Evolutionary conservation across 2,113 vertebrate species (phyloP).

Genomic region (Pseudorhombus dupliciocellatus): DNA sequence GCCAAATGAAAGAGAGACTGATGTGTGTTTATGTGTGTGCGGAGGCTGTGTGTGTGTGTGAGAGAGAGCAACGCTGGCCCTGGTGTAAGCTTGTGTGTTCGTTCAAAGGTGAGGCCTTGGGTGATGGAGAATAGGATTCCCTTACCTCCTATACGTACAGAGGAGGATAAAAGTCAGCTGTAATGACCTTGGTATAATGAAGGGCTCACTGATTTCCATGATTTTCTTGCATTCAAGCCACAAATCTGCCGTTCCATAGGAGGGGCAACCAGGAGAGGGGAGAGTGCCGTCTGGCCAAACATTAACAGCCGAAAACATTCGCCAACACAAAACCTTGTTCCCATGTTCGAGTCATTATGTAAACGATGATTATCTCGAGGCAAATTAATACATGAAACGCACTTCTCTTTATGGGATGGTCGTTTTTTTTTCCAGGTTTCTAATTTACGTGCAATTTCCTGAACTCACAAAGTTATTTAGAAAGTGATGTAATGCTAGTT

Average conservation of each 20-base stretch:
- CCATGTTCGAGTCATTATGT: conserved; percentile 74
- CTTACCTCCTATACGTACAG: conserved; percentile 76
- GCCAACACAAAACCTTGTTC: conserved; percentile 68
- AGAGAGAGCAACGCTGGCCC: conserved; percentile 25
- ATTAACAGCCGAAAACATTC: conserved; percentile 54
- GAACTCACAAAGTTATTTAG: conserved; percentile 77
- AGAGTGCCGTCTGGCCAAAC: conserved; percentile 66
- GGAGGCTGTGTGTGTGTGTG: conserved; percentile 43
- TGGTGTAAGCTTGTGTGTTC: conserved; percentile 27
- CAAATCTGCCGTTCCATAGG: conserved; percentile 53
- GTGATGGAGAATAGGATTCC: conserved; percentile 76
- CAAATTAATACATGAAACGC: conserved; percentile 80
- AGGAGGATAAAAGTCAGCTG: conserved; percentile 72
- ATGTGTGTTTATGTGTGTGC: conserved; percentile 45
- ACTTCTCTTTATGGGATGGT: conserved; percentile 72
- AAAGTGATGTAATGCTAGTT: conserved; percentile 79
- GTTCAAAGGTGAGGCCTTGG: conserved; percentile 83
- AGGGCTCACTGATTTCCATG: conserved; percentile 77
- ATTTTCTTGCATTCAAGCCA: conserved; percentile 68
- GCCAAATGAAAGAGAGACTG: conserved; percentile 80
- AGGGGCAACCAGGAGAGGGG: conserved; percentile 33
- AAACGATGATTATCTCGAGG: conserved; percentile 77
- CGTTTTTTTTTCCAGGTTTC: conserved; percentile 70
- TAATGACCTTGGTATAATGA: conserved; percentile 76
- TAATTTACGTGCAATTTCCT: conserved; percentile 79